Base-by-base conservation (phyloP, 92 coral and sea anemone species). In the Siderastrea radians region DNA sequence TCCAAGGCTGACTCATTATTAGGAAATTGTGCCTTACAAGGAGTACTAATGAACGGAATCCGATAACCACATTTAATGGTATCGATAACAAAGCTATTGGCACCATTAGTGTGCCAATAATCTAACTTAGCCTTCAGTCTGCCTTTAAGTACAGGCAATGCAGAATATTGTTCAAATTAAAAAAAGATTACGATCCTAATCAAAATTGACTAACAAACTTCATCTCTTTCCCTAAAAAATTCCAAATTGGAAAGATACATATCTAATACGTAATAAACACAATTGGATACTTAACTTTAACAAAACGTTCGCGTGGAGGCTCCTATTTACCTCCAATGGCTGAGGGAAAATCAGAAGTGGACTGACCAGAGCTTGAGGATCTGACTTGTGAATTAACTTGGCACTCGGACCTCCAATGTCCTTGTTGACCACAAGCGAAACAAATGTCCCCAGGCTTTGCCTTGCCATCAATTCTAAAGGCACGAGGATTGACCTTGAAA, bases 401-500 rank as follows among this genome's bases (percentile, higher is more conserved):
- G 74, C 93, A 90, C 77, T 79, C 75, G 52, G 83, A 74, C 87
- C 86, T 90, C 93, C 83, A 85, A 68, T 80, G 86, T 45, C 93
- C 90, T 74, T 85, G 93, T 67, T 59, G 15, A 14, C 93, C 89
- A 17, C 90, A 90, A 1, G 93, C 86, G 70, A 90, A 90, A 66
- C 82, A 90, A 76, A 58, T 89, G 47, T 89, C 89, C 14, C 72
- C 59, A 13, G 89, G 93, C 6, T 64, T 85, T 44, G 89, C 80
- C 71, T 78, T 84, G 74, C 88, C 48, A 45, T 15, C 10, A 78
- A 81, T 6, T 4, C 51, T 50, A 47, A 81, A 74, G 55, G 80
- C 0, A 50, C 75, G 69, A 71, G 79, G 45, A 65, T 9, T 6
- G 60, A n/a, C 38, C 38, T 26, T 26, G 38, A 26, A 26, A 26